Evolutionary conservation across 1,140 invertebrate species (phyloP).

Genomic region (Drosophila dunni): DNA sequence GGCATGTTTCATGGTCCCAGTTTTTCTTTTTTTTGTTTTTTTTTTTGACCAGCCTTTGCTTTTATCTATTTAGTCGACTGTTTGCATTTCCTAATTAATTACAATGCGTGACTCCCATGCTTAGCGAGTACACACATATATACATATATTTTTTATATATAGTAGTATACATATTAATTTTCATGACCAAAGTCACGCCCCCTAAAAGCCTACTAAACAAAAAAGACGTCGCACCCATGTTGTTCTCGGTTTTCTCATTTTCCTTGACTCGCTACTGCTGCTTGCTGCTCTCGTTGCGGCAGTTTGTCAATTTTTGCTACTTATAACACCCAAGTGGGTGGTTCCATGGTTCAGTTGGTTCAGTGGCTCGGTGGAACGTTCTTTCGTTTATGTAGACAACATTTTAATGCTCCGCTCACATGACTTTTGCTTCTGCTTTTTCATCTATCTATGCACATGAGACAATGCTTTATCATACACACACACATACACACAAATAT

Average conservation of each 20-base stretch:
- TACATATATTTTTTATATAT: constrained; percentile 32
- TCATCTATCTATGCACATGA: constrained; percentile 70
- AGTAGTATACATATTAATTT: constrained; percentile 25
- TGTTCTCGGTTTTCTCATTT: not conserved
- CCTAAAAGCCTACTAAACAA: not conserved
- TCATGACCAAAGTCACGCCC: constrained; percentile 22
- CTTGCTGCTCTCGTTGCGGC: constrained; percentile 47
- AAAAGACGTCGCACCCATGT: constrained; percentile 1
- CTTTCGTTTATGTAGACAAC: constrained; percentile 26
- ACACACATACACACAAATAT: constrained; percentile 4
- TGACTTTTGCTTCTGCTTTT: constrained; percentile 50
- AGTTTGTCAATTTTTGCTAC: constrained; percentile 72
- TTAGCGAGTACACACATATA: constrained; percentile 51
- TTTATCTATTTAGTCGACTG: constrained; percentile 68
- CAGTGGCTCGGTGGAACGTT: constrained; percentile 5
- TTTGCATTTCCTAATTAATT: constrained; percentile 78
- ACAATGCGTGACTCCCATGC: constrained; percentile 73
- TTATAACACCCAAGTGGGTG: constrained; percentile 46
- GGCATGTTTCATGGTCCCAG: not conserved
- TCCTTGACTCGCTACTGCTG: no score
- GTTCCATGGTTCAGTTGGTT: constrained; percentile 8
- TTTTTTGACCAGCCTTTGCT: constrained; percentile 51
- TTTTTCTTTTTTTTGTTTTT: no score
- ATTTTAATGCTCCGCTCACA: constrained; percentile 60
- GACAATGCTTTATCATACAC: constrained; percentile 72